Base-by-base conservation (phyloP, 1,140 invertebrate genomes). In the Acromyrmex charruanus region DNA sequence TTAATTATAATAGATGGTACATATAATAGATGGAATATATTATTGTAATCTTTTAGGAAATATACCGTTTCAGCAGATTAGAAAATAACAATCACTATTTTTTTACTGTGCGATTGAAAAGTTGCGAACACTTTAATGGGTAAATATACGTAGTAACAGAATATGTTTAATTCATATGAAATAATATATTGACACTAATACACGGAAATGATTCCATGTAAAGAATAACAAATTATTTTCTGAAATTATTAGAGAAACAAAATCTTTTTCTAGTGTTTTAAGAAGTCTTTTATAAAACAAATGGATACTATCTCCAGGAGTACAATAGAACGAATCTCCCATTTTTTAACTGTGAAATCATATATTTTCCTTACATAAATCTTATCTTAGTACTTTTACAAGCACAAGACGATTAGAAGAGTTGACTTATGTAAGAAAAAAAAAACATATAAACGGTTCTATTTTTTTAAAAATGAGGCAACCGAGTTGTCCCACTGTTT, bases 311-410 rank as follows among this genome's bases (percentile, higher is more conserved):
- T 18, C 3, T 74, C 10, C 2, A 55, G 10, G 18, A 18, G 2
- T 18, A 74, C 1, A n/a, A 55, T 9, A 35, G 10, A 9, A 18
- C 0, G 31, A 74, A 31, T 2, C 25, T 9, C 9, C 9, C 0
- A 21, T 55, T 74, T 31, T 74, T 39, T 21, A 39, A 1, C n/a
- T 58, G 39, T 35, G 18, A 14, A 39, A 74, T 10, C 5, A 14
- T 51, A 51, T 51, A 28, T 72, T 12, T 74, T 55, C 12, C 51
- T 74, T 74, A 35, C n/a, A 7, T 72, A 72, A 49, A 53, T 74
- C 18, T 75, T 9, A 0, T 59, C 31, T 75, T 25, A 1, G 9
- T 75, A 25, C 6, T 59, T 39, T 74, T 35, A 59, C n/a, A 59
- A 7, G n/a, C 12, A 10, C 12, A 10, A n/a, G 0, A 58, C 1